phyloP scores from a whole-genome alignment of 2,888 invertebrate species.

The Tetragonula carbonaria region DNA sequence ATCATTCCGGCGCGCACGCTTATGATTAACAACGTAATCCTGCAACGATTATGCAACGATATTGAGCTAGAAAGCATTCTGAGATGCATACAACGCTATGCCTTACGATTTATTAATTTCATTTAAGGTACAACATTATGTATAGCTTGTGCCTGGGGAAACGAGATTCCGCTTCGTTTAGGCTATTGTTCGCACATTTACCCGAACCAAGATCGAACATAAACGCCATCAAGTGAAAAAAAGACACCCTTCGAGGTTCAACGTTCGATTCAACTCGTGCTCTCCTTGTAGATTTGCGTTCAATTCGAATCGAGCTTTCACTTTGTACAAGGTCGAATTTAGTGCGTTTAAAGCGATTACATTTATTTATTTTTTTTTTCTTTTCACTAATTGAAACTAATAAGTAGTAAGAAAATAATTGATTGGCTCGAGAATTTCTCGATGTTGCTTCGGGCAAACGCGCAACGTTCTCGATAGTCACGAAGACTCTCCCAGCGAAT shows the following conservation, averaged over 20 bases:
- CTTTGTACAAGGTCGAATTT: not conserved
- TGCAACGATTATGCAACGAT: slow-evolving; percentile 26
- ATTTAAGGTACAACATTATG: slow-evolving; percentile 52
- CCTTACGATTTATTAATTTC: slow-evolving; percentile 48
- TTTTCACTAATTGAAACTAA: not conserved
- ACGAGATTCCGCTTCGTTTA: slow-evolving; percentile 25
- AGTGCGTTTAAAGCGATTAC: not conserved
- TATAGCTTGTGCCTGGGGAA: slow-evolving; percentile 57
- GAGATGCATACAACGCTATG: slow-evolving; percentile 47
- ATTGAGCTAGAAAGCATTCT: slow-evolving; percentile 43
- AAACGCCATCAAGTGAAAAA: not conserved
- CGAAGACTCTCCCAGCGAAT: not conserved
- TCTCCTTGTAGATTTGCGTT: not conserved
- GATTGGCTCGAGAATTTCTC: not conserved
- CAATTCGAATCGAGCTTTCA: not conserved
- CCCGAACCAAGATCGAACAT: slow-evolving; percentile 3
- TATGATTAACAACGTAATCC: slow-evolving; percentile 25
- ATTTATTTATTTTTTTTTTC: no score
- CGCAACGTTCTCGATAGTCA: not conserved
- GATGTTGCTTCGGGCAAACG: not conserved
- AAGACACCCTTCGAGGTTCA: not conserved
- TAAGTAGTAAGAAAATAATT: not conserved
- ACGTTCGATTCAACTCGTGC: not conserved
- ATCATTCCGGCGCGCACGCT: slow-evolving; percentile 64
- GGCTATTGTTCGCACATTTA: not conserved